These are phyloP conservation scores for Leuciscus idus DNA, from an alignment of 2,113 vertebrate genomes.

Conservation along the genomic window DNA sequence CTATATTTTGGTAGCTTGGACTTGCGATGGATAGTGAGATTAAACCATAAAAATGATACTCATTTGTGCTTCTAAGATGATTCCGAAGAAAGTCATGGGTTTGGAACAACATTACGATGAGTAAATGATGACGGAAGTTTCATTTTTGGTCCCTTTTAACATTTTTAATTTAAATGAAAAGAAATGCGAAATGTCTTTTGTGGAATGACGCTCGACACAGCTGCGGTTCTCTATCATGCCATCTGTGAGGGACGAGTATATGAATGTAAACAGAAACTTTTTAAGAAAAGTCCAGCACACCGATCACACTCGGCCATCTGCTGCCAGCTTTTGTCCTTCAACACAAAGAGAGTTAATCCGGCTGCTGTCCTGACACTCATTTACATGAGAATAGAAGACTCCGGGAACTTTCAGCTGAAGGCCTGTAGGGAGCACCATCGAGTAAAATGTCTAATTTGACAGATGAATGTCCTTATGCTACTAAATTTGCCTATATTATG, in stretches of 20 bases:
- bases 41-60: background rate
- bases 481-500: background rate
- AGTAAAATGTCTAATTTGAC: background rate
- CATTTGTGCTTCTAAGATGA: background rate
- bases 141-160: background rate
- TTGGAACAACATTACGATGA: background rate
- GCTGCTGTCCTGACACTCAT: conserved; percentile 36
- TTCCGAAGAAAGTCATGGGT: background rate
- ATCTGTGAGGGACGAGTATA: conserved; percentile 39
- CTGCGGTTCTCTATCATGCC: background rate
- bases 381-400: conserved; percentile 47
- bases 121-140: background rate
- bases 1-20: no score
- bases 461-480: background rate
- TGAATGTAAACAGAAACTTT: conserved; percentile 27
- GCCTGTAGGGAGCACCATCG: conserved; percentile 32
- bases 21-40: background rate
- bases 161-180: background rate
- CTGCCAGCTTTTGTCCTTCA: conserved; percentile 54
- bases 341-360: conserved; percentile 54
- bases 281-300: conserved; percentile 15
- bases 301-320: conserved; percentile 56
- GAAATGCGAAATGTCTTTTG: background rate
- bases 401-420: conserved; percentile 29
- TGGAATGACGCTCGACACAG: background rate